Conservation (phyloP, 2,113 vertebrate species). For the Ploceus nigricollis region DNA sequence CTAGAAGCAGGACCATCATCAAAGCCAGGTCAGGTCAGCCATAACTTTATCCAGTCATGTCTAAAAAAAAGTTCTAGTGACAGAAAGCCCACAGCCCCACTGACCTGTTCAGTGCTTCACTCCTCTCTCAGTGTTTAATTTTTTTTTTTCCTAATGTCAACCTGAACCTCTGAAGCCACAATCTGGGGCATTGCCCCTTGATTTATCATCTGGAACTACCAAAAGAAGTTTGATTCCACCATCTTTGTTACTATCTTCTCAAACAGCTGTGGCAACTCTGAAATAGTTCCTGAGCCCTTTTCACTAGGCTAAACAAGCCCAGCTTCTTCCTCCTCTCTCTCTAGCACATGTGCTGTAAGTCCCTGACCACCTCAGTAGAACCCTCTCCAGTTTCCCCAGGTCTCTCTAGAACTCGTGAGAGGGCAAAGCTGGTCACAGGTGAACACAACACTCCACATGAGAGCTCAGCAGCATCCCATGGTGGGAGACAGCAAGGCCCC, state of each 20-base stretch:
- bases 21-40: background rate
- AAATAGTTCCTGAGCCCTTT: background rate
- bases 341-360: background rate
- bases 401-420: background rate
- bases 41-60: background rate
- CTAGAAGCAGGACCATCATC: background rate
- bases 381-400: background rate
- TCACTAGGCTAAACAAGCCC: background rate
- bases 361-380: background rate
- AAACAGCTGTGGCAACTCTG: background rate
- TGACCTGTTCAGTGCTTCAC: background rate
- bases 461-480: background rate
- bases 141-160: background rate
- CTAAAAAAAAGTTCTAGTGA: background rate
- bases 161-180: background rate
- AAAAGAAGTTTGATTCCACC: background rate
- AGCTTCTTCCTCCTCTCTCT: background rate
- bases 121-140: background rate
- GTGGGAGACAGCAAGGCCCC: background rate
- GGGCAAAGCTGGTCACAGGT: background rate
- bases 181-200: rapidly evolving
- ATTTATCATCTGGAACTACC: background rate
- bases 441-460: background rate
- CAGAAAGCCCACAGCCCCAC: background rate
- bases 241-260: background rate